A percentile compares a stretch with the other conserved stretches of the same genome.
Evolutionary conservation across 2,888 invertebrate genomes (phyloP).

Genomic region (Yponomeuta plumbellus): DNA sequence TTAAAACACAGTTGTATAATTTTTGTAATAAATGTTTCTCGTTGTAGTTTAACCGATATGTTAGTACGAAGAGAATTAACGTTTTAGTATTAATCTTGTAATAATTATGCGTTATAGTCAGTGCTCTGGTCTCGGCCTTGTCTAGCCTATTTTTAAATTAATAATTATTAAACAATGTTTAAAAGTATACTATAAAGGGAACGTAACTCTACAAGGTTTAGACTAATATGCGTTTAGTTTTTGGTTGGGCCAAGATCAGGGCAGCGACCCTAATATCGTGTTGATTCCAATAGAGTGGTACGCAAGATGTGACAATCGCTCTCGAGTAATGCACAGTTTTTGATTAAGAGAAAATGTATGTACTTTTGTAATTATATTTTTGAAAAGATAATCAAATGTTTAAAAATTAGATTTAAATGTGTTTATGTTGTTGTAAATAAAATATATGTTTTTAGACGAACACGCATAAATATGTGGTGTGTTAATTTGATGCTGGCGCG

Average conservation of each 20-base stretch:
- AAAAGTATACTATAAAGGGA: neutral
- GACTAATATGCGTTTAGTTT: neutral
- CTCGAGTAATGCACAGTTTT: neutral
- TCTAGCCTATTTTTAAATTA: neutral
- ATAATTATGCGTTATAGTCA: slow-evolving; percentile 4
- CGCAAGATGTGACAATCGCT: neutral
- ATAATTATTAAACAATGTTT: neutral
- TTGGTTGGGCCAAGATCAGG: neutral
- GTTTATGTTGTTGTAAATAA: slow-evolving; percentile 4
- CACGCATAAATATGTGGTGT: neutral
- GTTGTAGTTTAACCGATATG: slow-evolving; percentile 1
- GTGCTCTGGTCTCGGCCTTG: neutral
- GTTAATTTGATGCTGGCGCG: neutral
- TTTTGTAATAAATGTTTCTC: slow-evolving; percentile 45
- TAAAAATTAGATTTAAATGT: slow-evolving; percentile 9
- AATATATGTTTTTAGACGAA: slow-evolving; percentile 12
- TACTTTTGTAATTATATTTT: slow-evolving; percentile 2
- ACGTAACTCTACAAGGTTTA: neutral
- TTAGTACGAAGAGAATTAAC: slow-evolving; percentile 8
- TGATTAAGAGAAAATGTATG: neutral
- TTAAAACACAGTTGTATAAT: slow-evolving; percentile 44
- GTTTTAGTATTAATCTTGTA: slow-evolving; percentile 3
- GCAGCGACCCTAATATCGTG: neutral
- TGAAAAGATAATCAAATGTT: slow-evolving; percentile 4
- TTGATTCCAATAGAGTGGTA: neutral